Conservation (phyloP, 2,113 vertebrate species). For the Garra rufa region DNA sequence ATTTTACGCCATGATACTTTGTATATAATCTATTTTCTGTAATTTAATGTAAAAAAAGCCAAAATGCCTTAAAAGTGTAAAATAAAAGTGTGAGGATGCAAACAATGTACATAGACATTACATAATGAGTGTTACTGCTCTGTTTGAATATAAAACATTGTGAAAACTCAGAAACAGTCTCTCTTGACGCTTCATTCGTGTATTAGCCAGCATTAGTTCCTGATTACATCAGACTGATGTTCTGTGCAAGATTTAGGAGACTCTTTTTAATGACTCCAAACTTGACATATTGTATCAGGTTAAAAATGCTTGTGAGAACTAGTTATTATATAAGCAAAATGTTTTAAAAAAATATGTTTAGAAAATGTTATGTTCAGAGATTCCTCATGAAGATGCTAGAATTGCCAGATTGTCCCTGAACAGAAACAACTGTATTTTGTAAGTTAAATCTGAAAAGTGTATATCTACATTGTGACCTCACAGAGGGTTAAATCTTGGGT, state of each 20-base stretch:
- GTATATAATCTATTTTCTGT: neutral
- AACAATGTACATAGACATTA: neutral
- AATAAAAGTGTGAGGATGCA: neutral
- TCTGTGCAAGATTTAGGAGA: neutral
- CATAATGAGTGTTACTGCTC: neutral
- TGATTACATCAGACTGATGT: neutral
- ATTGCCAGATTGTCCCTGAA: neutral
- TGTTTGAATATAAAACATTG: neutral
- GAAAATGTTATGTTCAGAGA: neutral
- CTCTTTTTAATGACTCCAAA: neutral
- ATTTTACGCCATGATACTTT: neutral
- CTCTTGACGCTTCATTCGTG: neutral
- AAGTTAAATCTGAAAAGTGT: neutral
- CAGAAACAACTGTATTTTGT: neutral
- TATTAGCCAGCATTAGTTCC: neutral
- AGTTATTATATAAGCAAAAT: neutral
- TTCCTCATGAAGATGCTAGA: neutral
- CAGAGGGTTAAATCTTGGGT: no score
- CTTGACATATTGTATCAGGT: neutral
- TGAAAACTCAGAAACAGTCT: neutral
- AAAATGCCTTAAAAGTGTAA: constrained; percentile 5
- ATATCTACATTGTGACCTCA: neutral
- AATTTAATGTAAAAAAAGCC: neutral
- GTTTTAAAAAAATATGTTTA: neutral
- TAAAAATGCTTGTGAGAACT: neutral